These are phyloP conservation scores for Botia kubotai DNA, from an alignment of 2,797 vertebrate species.

Conservation along the genomic window DNA sequence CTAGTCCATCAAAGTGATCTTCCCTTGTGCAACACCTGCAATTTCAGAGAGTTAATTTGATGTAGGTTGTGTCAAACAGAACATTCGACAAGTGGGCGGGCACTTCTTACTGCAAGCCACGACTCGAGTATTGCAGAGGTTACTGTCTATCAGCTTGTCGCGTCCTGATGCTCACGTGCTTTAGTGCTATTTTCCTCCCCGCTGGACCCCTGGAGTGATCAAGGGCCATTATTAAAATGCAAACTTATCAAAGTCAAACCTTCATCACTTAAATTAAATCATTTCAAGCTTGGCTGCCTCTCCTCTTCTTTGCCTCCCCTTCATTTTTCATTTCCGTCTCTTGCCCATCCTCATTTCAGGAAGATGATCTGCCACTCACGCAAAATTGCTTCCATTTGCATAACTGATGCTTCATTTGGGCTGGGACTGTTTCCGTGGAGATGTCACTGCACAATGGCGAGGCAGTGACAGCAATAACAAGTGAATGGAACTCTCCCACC, in stretches of 20 bases:
- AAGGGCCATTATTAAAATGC: conserved; percentile 71
- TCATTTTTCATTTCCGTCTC: conserved; percentile 72
- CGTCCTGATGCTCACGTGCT: conserved; percentile 22
- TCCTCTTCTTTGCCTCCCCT: conserved; percentile 61
- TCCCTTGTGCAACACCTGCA: background rate
- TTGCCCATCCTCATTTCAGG: conserved; percentile 71
- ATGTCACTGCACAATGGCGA: conserved; percentile 63
- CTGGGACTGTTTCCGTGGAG: conserved; percentile 51
- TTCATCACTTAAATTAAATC: conserved; percentile 81
- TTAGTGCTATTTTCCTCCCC: conserved; percentile 47
- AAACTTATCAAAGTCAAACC: conserved; percentile 82
- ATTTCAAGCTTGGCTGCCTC: conserved; percentile 81
- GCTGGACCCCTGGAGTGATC: conserved; percentile 62
- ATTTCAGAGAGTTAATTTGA: background rate
- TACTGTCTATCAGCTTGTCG: conserved; percentile 43
- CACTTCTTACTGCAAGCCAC: conserved; percentile 11
- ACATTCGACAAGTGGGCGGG: conserved; percentile 7
- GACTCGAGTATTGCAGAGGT: conserved; percentile 12
- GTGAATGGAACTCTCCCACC: conserved; percentile 29
- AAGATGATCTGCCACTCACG: conserved; percentile 68
- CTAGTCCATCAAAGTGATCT: background rate
- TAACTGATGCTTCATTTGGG: conserved; percentile 68
- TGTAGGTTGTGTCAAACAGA: conserved; percentile 27
- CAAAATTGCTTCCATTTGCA: conserved; percentile 73
- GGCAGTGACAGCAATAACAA: conserved; percentile 46